Conservation (phyloP, 2,113 vertebrate genomes). For the Cyphotilapia sp. region DNA sequence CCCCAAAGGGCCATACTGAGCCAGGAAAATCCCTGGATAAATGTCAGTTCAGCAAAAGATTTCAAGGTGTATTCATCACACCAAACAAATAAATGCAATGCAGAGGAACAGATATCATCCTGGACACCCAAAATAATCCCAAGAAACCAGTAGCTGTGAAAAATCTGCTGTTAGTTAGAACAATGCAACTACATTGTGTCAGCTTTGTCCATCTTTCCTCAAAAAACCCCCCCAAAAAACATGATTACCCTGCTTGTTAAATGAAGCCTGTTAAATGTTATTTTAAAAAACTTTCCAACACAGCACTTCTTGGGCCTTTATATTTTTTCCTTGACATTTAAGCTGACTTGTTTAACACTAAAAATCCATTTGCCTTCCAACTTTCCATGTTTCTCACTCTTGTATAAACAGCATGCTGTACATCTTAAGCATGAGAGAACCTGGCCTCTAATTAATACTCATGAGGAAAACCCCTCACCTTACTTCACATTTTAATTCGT, state of each 20-base stretch:
- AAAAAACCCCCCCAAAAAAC: not conserved
- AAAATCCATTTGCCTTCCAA: not conserved
- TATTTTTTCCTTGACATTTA: not conserved
- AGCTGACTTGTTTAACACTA: not conserved
- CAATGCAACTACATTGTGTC: not conserved
- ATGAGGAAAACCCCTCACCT: not conserved
- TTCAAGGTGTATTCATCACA: not conserved
- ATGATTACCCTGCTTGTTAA: not conserved
- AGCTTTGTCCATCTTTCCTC: not conserved
- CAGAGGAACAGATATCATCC: not conserved
- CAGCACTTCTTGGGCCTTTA: not conserved
- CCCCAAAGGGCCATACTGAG: not conserved
- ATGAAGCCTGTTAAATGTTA: not conserved
- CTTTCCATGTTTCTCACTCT: not conserved
- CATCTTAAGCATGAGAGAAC: not conserved
- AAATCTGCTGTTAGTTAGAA: not conserved
- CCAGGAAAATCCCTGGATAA: not conserved
- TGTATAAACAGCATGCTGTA: not conserved
- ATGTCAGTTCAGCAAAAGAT: not conserved
- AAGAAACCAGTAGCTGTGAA: not conserved
- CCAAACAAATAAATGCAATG: not conserved
- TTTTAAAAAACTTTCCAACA: not conserved
- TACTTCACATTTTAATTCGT: not conserved
- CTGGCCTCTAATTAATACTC: conserved; percentile 25
- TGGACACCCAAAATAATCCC: not conserved